Evolutionary conservation across 2,888 invertebrate genomes (phyloP).

Genomic region (Athetis lepigone): DNA sequence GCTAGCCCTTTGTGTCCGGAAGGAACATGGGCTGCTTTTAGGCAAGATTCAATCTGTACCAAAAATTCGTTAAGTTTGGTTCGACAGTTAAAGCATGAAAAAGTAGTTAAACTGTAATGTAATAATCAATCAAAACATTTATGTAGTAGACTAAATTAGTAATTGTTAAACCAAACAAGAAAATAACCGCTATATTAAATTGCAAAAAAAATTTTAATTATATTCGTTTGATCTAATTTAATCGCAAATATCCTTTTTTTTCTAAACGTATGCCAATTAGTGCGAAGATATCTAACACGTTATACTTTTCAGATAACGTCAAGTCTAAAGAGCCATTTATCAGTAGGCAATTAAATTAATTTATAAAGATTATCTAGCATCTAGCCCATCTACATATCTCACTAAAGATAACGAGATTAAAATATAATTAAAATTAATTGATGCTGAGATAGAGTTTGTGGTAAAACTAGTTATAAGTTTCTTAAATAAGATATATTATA

Average conservation of each 20-base stretch:
- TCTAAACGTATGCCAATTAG: neutral
- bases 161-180: too few species aligned
- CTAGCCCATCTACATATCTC: constrained; percentile 27
- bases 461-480: neutral
- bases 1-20: too few species aligned
- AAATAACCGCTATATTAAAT: too few species aligned
- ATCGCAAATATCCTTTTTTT: constrained; percentile 4
- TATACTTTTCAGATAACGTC: constrained; percentile 17
- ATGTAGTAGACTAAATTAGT: too few species aligned
- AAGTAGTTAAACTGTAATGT: neutral
- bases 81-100: too few species aligned
- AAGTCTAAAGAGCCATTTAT: constrained; percentile 23
- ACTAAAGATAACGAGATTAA: constrained; percentile 26
- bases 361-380: constrained; percentile 24
- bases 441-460: neutral
- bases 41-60: too few species aligned
- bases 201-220: constrained; percentile 1
- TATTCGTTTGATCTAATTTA: neutral
- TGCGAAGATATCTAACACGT: constrained; percentile 4
- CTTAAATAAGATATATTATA: neutral
- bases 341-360: constrained; percentile 16
- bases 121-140: too few species aligned
- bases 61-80: too few species aligned
- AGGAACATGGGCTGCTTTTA: too few species aligned
- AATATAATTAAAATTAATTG: constrained; percentile 12